phyloP scores from a whole-genome alignment of 2,797 vertebrate genomes.

The Paramormyrops hopkinsi region DNA sequence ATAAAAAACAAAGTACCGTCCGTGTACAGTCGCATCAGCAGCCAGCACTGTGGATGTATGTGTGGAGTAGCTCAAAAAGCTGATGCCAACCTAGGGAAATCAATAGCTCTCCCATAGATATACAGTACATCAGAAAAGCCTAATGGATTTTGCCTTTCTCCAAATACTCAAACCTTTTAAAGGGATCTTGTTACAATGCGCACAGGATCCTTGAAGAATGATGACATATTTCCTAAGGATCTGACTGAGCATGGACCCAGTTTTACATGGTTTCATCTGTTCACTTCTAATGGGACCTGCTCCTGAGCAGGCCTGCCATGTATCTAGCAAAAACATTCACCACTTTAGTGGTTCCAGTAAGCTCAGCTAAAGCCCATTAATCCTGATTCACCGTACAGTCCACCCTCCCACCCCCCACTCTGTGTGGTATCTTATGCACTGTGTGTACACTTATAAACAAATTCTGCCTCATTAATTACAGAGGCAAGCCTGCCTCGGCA shows the following conservation, averaged over 20 bases:
- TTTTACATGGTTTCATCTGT: neutral
- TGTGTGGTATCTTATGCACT: neutral
- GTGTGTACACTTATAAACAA: neutral
- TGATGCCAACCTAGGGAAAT: neutral
- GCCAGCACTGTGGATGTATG: neutral
- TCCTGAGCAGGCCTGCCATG: neutral
- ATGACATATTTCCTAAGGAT: neutral
- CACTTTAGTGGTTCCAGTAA: neutral
- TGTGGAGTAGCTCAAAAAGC: neutral
- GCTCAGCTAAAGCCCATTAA: neutral
- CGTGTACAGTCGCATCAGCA: neutral
- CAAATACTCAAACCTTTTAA: neutral
- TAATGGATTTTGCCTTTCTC: neutral
- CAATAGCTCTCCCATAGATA: neutral
- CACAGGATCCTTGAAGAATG: neutral
- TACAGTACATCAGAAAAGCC: neutral
- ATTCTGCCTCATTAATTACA: neutral
- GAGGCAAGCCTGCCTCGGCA: neutral
- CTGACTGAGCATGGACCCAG: neutral
- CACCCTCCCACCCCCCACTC: neutral
- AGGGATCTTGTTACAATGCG: neutral
- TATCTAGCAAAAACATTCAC: neutral
- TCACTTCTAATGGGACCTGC: neutral
- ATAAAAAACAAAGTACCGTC: neutral
- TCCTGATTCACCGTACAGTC: neutral